A percentile compares a stretch with the other conserved stretches of the same genome.
These are phyloP conservation scores for Drosophila affinis DNA, from an alignment of 2,888 invertebrate genomes.

Conservation along the genomic window DNA sequence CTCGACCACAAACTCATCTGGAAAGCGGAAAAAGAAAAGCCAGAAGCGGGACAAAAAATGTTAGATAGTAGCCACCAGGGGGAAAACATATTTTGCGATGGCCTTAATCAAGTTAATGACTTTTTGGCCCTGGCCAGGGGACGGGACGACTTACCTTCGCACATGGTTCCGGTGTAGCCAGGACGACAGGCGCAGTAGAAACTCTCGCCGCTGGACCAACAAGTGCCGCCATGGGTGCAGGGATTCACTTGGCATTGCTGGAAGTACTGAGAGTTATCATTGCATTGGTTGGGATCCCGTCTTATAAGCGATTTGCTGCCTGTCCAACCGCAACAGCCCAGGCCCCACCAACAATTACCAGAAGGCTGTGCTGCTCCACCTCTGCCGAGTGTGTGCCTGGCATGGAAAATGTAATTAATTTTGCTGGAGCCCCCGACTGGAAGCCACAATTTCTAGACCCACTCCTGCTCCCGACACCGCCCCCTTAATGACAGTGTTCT, in stretches of 20 bases:
- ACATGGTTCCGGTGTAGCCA: constrained; percentile 91
- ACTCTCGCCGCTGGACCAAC: constrained; percentile 90
- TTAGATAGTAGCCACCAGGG: constrained; percentile 38
- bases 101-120: constrained; percentile 41
- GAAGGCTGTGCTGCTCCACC: constrained; percentile 18
- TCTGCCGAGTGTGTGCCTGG: constrained; percentile 51
- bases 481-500: constrained; percentile 39
- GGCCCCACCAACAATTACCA: constrained; percentile 65
- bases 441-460: constrained; percentile 37
- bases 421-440: constrained; percentile 53
- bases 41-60: constrained; percentile 13
- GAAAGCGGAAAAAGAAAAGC: constrained; percentile 57
- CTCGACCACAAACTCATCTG: constrained; percentile 89
- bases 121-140: constrained; percentile 12
- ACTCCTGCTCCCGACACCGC: constrained; percentile 14
- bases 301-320: neutral
- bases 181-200: constrained; percentile 92
- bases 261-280: constrained; percentile 70
- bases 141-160: constrained; percentile 88
- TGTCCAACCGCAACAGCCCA: constrained; percentile 21
- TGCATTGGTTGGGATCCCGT: constrained; percentile 23
- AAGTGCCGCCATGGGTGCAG: constrained; percentile 90
- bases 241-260: constrained; percentile 90
- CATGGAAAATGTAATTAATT: constrained; percentile 77
- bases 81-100: constrained; percentile 33